Percentiles rank a stretch among this genome's conserved stretches.
Evolutionary conservation across 2,888 invertebrate species (phyloP).

Genomic region (Aleiodes testaceus): DNA sequence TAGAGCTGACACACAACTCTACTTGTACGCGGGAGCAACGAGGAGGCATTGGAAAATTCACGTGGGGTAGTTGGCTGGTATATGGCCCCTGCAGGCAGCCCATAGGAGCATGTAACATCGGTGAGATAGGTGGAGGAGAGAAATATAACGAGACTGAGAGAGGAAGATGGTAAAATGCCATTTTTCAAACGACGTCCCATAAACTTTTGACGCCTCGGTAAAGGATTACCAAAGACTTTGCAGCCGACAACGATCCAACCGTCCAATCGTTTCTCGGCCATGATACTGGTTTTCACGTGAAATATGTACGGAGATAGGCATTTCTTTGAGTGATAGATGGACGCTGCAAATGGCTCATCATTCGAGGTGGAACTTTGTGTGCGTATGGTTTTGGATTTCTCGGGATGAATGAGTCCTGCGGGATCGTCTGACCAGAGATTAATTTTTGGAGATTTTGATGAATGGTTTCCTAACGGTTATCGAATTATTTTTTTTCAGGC

Average conservation of each 20-base stretch:
- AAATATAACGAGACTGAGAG: neutral
- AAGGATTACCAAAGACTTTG: slow-evolving; percentile 53
- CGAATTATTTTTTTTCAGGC: too few relatives aligned
- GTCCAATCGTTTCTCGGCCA: slow-evolving; percentile 13
- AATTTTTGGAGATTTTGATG: too few relatives aligned
- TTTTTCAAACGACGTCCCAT: slow-evolving; percentile 56
- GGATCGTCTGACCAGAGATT: too few relatives aligned
- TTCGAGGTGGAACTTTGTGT: neutral
- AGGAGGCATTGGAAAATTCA: too few relatives aligned
- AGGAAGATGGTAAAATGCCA: slow-evolving; percentile 45
- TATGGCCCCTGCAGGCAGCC: too few relatives aligned
- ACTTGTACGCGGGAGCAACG: too few relatives aligned
- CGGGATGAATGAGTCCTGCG: neutral
- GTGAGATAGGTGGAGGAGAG: neutral
- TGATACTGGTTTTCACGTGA: slow-evolving; percentile 43
- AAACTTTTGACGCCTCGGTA: slow-evolving; percentile 57
- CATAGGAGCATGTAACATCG: neutral
- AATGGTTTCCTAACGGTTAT: too few relatives aligned
- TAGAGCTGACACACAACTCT: too few relatives aligned
- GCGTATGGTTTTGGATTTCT: neutral
- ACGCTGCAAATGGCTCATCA: slow-evolving; percentile 37
- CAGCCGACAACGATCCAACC: slow-evolving; percentile 43
- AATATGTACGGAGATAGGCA: slow-evolving; percentile 47
- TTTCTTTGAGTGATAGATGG: slow-evolving; percentile 47
- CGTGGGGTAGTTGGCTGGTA: too few relatives aligned